Evolutionary conservation across 2,113 vertebrate species (phyloP).

Genomic region (Sialia sialis): DNA sequence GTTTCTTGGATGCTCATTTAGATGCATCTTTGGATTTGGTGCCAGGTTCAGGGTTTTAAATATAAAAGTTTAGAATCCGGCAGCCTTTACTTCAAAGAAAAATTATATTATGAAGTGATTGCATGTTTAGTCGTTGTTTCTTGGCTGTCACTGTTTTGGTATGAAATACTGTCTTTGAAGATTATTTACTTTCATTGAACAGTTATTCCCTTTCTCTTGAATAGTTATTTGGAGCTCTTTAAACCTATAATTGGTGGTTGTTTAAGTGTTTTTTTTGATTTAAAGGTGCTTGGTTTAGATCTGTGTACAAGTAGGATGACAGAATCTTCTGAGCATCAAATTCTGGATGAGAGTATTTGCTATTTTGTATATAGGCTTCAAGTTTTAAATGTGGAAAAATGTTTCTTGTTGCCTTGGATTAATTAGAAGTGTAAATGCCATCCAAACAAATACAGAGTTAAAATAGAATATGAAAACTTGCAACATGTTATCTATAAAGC

Average conservation of each 20-base stretch:
- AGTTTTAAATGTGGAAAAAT: background rate
- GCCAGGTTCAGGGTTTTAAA: background rate
- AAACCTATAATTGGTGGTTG: background rate
- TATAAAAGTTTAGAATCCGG: background rate
- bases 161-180: background rate
- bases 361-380: background rate
- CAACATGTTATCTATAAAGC: background rate
- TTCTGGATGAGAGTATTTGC: background rate
- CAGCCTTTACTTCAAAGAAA: background rate
- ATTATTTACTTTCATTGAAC: background rate
- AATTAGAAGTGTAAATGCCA: background rate
- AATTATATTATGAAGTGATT: background rate
- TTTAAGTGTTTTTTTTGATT: background rate
- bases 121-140: background rate
- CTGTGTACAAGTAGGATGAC: background rate
- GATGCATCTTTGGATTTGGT: background rate
- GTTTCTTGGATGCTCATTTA: background rate
- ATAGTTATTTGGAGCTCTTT: background rate
- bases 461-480: background rate
- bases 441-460: background rate
- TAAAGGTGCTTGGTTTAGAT: background rate
- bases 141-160: background rate
- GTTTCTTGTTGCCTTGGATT: background rate
- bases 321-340: background rate
- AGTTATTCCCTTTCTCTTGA: background rate